Evolutionary conservation across 2,888 invertebrate species (phyloP).

Genomic region (Liposcelis brunnea): DNA sequence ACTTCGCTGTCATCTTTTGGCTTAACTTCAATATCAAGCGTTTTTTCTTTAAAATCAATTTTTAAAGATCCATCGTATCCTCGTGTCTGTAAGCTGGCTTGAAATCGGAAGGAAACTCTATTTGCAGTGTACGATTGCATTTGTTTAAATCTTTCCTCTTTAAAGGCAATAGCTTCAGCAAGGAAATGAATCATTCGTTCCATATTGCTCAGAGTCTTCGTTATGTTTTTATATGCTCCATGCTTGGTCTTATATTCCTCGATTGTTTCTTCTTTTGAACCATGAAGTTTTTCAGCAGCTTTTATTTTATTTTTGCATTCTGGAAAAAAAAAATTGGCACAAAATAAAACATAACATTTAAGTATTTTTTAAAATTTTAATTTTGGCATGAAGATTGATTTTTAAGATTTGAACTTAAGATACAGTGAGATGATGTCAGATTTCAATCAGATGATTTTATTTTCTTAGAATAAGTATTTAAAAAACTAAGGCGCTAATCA

Average conservation of each 20-base stretch:
- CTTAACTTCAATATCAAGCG: slow-evolving; percentile 34
- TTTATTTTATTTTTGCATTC: slow-evolving; percentile 19
- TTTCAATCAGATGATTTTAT: too few relatives aligned
- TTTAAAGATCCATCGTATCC: slow-evolving; percentile 34
- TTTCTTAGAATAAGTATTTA: too few relatives aligned
- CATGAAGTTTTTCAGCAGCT: slow-evolving; percentile 20
- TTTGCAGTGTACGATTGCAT: not conserved
- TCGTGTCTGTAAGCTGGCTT: slow-evolving; percentile 20
- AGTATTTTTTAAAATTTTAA: too few relatives aligned
- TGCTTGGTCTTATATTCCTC: slow-evolving; percentile 23
- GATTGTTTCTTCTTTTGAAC: slow-evolving; percentile 22
- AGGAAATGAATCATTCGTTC: not conserved
- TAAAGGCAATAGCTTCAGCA: slow-evolving; percentile 15
- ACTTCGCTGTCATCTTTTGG: slow-evolving; percentile 33
- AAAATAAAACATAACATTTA: too few relatives aligned
- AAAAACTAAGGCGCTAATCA: too few relatives aligned
- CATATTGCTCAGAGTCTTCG: slow-evolving; percentile 19
- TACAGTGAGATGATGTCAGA: too few relatives aligned
- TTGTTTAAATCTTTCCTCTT: slow-evolving; percentile 18
- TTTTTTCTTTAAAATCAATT: slow-evolving; percentile 31
- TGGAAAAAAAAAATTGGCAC: slow-evolving; percentile 9
- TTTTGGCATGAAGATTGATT: too few relatives aligned
- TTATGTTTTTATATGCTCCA: slow-evolving; percentile 20
- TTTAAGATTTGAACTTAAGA: too few relatives aligned
- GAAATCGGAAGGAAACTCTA: slow-evolving; percentile 12